Conservation (phyloP, 1,140 invertebrate species). For the Hydropsyche tenuis region DNA sequence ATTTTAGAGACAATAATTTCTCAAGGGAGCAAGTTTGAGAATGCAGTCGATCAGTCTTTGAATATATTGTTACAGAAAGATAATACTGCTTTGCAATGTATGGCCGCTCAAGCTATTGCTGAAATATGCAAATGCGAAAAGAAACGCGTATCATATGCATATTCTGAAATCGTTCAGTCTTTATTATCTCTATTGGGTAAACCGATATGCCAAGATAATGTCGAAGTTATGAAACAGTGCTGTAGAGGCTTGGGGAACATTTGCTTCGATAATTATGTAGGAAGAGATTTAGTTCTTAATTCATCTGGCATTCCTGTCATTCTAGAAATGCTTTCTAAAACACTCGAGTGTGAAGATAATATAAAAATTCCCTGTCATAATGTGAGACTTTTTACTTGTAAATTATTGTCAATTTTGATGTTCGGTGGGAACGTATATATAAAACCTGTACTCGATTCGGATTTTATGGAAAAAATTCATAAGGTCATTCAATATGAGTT, state of each 20-base stretch:
- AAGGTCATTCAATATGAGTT: constrained; percentile 58
- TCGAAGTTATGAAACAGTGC: constrained; percentile 71
- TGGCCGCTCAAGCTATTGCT: constrained; percentile 70
- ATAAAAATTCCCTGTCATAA: constrained; percentile 28
- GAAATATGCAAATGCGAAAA: constrained; percentile 74
- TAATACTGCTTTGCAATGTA: constrained; percentile 54
- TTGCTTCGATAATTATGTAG: constrained; percentile 84
- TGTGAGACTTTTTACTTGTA: constrained; percentile 57
- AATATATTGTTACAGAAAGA: constrained; percentile 54
- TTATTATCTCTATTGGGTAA: constrained; percentile 64
- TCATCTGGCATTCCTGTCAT: constrained; percentile 66
- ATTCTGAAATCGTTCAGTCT: constrained; percentile 64
- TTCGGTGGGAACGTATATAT: constrained; percentile 74
- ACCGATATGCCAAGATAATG: constrained; percentile 56
- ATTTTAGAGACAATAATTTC: constrained; percentile 52
- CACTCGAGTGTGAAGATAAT: constrained; percentile 43
- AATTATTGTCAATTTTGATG: constrained; percentile 80
- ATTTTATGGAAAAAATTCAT: constrained; percentile 68
- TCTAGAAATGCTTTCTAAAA: constrained; percentile 57
- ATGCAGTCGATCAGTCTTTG: constrained; percentile 56
- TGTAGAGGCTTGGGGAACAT: constrained; percentile 86
- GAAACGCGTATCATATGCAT: constrained; percentile 71
- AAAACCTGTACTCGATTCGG: constrained; percentile 70
- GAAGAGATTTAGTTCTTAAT: constrained; percentile 68
- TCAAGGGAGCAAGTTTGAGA: constrained; percentile 55